Evolutionary conservation across 2,797 vertebrate species (phyloP).

Genomic region (Sebastes dallii): DNA sequence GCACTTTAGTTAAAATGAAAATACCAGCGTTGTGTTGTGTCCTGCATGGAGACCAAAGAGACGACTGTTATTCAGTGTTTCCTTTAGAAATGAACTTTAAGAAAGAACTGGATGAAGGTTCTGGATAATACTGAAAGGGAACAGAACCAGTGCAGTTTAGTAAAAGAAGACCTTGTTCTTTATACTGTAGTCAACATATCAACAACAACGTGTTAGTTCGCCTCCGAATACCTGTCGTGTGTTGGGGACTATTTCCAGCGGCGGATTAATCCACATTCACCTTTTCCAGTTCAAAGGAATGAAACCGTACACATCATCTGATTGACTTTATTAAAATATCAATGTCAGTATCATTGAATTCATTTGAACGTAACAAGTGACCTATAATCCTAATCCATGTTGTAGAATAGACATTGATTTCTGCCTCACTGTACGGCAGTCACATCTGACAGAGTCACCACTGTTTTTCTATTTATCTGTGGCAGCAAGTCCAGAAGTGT

Average conservation of each 20-base stretch:
- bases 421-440: too few relatives aligned
- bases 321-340: too few relatives aligned
- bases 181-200: not conserved
- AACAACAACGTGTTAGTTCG: not conserved
- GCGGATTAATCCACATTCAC: not conserved
- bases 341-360: not conserved
- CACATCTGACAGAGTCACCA: too few relatives aligned
- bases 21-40: constrained; percentile 42
- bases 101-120: not conserved
- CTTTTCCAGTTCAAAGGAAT: not conserved
- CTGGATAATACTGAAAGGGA: not conserved
- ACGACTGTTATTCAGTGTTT: not conserved
- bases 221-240: too few relatives aligned
- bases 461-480: too few relatives aligned
- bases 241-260: not conserved
- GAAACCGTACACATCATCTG: not conserved
- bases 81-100: not conserved
- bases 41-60: constrained; percentile 33
- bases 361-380: not conserved
- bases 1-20: constrained; percentile 58
- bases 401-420: not conserved
- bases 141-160: not conserved
- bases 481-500: too few relatives aligned
- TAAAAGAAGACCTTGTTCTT: not conserved
- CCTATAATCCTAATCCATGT: not conserved